Conservation (phyloP, 2,113 vertebrate species). For the Crotalus tigris region DNA sequence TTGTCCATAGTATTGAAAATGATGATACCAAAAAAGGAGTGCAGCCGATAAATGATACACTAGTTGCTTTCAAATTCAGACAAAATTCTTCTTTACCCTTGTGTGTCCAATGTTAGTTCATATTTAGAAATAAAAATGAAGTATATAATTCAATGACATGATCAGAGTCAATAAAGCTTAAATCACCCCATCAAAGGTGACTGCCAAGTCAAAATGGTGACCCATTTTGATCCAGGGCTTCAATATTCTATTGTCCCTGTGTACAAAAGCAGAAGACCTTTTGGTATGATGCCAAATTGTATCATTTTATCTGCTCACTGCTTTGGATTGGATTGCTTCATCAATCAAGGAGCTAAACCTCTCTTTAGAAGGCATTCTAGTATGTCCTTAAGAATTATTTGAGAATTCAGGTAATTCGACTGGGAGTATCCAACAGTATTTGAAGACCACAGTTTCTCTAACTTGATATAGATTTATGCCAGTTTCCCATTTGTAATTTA, state of each 20-base stretch:
- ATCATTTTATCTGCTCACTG: neutral
- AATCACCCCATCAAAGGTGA: neutral
- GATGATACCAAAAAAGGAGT: neutral
- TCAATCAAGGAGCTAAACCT: neutral
- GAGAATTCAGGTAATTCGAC: neutral
- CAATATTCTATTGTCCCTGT: neutral
- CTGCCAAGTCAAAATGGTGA: neutral
- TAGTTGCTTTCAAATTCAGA: neutral
- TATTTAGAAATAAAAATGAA: neutral
- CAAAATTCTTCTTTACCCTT: neutral
- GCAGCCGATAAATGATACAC: neutral
- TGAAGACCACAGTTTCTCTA: neutral
- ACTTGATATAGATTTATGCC: neutral
- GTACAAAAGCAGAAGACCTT: neutral
- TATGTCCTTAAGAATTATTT: neutral
- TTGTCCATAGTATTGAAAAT: neutral
- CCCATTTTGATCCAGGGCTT: neutral
- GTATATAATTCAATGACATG: neutral
- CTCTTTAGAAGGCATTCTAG: neutral
- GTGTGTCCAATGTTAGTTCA: neutral
- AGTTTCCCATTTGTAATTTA: neutral
- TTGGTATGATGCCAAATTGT: neutral
- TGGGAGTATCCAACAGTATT: neutral
- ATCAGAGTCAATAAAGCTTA: neutral
- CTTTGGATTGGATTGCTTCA: neutral